phyloP scores from a whole-genome alignment of 2,797 vertebrate species.

The Stomatorhinus walkeri region DNA sequence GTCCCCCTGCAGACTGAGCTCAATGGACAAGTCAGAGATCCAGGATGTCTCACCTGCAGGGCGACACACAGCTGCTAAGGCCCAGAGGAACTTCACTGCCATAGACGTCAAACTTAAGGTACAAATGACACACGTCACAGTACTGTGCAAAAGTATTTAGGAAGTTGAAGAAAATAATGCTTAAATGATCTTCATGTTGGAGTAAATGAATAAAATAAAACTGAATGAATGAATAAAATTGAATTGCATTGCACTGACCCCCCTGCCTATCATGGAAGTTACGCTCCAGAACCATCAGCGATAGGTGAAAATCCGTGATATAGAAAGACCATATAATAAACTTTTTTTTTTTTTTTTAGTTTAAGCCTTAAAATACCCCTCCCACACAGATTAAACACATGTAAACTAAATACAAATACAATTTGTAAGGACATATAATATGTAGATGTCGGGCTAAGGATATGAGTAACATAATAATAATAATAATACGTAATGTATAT shows the following conservation, averaged over 20 bases:
- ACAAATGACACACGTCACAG: not conserved
- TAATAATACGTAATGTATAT: too few relatives aligned
- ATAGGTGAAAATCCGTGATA: too few relatives aligned
- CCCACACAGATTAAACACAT: too few relatives aligned
- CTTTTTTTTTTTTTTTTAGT: too few relatives aligned
- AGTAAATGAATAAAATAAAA: not conserved
- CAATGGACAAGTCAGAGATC: slow-evolving; percentile 57
- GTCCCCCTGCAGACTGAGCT: slow-evolving; percentile 50
- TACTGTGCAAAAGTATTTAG: not conserved
- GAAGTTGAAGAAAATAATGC: not conserved
- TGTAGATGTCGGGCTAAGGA: too few relatives aligned
- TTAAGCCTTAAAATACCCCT: too few relatives aligned
- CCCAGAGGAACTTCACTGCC: not conserved
- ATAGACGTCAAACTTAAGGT: not conserved
- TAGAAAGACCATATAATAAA: too few relatives aligned
- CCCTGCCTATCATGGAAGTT: too few relatives aligned
- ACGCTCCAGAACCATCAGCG: too few relatives aligned
- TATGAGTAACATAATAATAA: too few relatives aligned
- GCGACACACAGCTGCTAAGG: not conserved
- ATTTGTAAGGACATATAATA: too few relatives aligned
- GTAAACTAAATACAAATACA: too few relatives aligned
- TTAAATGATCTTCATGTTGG: not conserved
- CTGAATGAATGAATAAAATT: not conserved
- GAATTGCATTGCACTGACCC: not conserved
- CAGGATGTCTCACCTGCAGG: slow-evolving; percentile 48